Conservation (phyloP, 2,888 invertebrate genomes). For the Vesta saturnalis region DNA sequence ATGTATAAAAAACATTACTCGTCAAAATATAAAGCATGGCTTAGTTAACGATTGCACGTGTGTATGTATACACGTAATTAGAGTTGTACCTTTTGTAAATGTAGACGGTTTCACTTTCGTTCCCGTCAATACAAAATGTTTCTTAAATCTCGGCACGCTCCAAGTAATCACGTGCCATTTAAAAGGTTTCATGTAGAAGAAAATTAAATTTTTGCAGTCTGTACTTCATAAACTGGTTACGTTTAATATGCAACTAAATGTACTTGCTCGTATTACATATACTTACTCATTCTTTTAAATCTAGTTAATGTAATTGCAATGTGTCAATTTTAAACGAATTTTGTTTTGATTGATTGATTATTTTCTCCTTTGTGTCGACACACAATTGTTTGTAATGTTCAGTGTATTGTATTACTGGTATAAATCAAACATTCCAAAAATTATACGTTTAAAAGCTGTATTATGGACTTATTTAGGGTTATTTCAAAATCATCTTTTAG, state of each 20-base stretch:
- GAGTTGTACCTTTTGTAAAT: slow-evolving; percentile 35
- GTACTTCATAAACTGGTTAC: background rate
- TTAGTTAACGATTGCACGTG: slow-evolving; percentile 36
- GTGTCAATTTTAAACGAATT: too few species aligned
- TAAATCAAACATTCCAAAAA: too few species aligned
- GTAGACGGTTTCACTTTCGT: slow-evolving; percentile 39
- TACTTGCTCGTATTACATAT: background rate
- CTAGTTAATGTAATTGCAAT: too few species aligned
- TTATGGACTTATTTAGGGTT: too few species aligned
- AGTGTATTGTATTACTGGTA: too few species aligned
- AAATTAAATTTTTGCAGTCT: slow-evolving; percentile 28
- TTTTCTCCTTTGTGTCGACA: too few species aligned
- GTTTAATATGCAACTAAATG: slow-evolving; percentile 11
- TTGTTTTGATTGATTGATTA: too few species aligned
- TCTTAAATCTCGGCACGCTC: slow-evolving; percentile 38
- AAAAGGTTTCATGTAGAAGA: slow-evolving; percentile 35
- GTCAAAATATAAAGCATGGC: slow-evolving; percentile 27
- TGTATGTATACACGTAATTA: slow-evolving; percentile 34
- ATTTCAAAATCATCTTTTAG: too few species aligned
- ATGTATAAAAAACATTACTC: slow-evolving; percentile 19
- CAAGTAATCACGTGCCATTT: slow-evolving; percentile 38
- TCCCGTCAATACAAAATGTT: slow-evolving; percentile 38
- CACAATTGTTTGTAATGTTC: too few species aligned
- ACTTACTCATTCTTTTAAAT: background rate
- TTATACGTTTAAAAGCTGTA: too few species aligned